phyloP scores from a whole-genome alignment of 2,113 vertebrate species.

The Bagarius yarrelli region DNA sequence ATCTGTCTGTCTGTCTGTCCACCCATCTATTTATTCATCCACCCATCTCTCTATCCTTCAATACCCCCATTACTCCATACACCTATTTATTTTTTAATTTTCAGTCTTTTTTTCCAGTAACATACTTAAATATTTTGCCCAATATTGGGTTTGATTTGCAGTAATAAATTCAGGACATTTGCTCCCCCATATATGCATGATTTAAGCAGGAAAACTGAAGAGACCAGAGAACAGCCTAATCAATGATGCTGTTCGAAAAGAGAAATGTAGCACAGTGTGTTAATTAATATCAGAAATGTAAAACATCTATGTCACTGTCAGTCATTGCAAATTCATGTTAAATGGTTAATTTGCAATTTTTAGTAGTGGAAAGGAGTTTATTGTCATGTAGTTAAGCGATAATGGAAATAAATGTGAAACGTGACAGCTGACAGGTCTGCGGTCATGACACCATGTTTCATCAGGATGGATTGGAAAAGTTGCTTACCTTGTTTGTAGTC shows the following conservation, averaged over 20 bases:
- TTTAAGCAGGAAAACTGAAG: background rate
- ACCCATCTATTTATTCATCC: too few relatives aligned
- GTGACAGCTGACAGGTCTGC: background rate
- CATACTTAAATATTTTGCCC: too few relatives aligned
- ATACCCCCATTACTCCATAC: too few relatives aligned
- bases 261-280: background rate
- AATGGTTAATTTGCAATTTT: background rate
- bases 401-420: background rate
- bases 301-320: background rate
- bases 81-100: too few relatives aligned
- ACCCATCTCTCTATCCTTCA: too few relatives aligned
- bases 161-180: background rate
- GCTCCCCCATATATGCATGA: background rate
- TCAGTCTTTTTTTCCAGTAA: too few relatives aligned
- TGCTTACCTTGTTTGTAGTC: conserved; percentile 85
- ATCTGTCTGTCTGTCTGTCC: too few relatives aligned
- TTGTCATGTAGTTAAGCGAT: background rate
- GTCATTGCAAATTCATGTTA: background rate
- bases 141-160: background rate
- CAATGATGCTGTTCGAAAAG: background rate
- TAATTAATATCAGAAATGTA: background rate
- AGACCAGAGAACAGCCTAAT: background rate
- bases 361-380: background rate
- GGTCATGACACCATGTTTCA: background rate
- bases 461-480: background rate